These are phyloP conservation scores for Ploceus nigricollis DNA, from an alignment of 2,113 vertebrate genomes.

Conservation along the genomic window DNA sequence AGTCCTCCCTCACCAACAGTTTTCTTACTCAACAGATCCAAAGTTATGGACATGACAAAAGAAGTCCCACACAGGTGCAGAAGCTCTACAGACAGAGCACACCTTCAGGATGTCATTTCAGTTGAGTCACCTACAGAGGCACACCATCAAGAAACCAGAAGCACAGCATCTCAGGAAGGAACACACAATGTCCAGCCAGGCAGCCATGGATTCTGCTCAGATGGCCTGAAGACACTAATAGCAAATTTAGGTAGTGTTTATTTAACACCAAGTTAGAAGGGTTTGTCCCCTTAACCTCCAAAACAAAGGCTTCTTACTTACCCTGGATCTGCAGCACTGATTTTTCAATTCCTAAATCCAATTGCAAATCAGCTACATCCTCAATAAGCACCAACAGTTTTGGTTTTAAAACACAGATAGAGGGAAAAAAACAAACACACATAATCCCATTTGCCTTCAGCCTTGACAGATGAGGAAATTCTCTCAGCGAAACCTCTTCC, in stretches of 20 bases:
- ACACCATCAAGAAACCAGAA: neutral
- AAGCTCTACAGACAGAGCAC: neutral
- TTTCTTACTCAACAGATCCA: neutral
- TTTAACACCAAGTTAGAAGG: neutral
- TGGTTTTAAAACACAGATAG: neutral
- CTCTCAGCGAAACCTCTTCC: neutral
- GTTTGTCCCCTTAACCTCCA: neutral
- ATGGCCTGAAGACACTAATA: neutral
- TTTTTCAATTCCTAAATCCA: neutral
- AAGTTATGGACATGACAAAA: neutral
- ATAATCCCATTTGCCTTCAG: neutral
- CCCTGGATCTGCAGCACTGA: neutral
- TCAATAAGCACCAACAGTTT: neutral
- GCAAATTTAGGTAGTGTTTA: neutral
- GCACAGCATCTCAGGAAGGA: neutral
- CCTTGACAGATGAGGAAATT: neutral
- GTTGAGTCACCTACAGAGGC: neutral
- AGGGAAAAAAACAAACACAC: neutral
- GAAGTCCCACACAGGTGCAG: fast-evolving
- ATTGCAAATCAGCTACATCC: neutral
- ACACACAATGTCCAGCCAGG: fast-evolving
- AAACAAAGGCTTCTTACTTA: neutral
- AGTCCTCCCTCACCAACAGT: neutral
- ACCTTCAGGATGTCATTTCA: neutral
- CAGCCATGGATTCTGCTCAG: neutral